Conservation (phyloP, 2,888 invertebrate species). For the Napeogenes sylphis region DNA sequence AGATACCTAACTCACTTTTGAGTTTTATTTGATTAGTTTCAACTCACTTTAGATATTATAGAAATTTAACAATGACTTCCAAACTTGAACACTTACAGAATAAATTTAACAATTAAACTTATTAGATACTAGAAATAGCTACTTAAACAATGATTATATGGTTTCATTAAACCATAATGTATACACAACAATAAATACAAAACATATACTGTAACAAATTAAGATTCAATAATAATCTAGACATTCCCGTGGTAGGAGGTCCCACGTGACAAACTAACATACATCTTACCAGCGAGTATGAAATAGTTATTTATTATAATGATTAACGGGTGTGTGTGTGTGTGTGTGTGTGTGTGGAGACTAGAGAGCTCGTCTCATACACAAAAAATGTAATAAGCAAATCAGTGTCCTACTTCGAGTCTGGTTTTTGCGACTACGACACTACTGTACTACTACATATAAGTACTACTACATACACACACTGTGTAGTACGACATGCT, state of each 20-base stretch:
- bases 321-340: slow-evolving; percentile 38
- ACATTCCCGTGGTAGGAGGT: background rate
- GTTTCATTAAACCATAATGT: too few species aligned
- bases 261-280: slow-evolving; percentile 12
- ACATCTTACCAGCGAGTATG: slow-evolving; percentile 27
- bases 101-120: too few species aligned
- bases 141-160: too few species aligned
- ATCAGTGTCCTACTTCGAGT: slow-evolving; percentile 52
- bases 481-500: slow-evolving; percentile 23
- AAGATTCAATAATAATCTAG: background rate
- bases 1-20: too few species aligned
- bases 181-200: too few species aligned
- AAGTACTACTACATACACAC: background rate
- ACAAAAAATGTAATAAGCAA: slow-evolving; percentile 47
- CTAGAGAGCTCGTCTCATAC: slow-evolving; percentile 45
- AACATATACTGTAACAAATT: background rate
- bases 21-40: too few species aligned
- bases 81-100: too few species aligned
- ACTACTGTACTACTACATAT: background rate
- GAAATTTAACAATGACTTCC: too few species aligned
- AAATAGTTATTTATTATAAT: slow-evolving; percentile 38
- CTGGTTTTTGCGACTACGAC: slow-evolving; percentile 58
- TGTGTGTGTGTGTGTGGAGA: slow-evolving; percentile 25
- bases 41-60: too few species aligned
- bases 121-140: too few species aligned